Evolutionary conservation across 23 tunicate species (phyloP).

Genomic region (Ciona savignyi): DNA sequence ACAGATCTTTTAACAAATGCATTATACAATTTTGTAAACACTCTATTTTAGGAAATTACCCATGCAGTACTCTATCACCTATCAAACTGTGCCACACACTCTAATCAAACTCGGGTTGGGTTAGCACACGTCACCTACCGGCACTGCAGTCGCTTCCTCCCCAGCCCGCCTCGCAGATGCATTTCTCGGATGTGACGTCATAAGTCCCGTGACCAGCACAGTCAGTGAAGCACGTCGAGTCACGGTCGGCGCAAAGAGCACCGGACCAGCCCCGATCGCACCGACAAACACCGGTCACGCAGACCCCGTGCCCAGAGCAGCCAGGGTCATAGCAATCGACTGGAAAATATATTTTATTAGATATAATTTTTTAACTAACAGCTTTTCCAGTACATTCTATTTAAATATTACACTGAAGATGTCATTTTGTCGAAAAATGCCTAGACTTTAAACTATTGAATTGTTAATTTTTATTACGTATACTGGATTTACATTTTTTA

Average conservation of each 20-base stretch:
- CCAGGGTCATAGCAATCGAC: constrained; percentile 69
- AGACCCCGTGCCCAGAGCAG: constrained; percentile 81
- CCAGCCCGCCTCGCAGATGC: constrained; percentile 80
- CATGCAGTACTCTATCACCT: background rate
- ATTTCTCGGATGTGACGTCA: constrained; percentile 16
- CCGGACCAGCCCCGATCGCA: constrained; percentile 93
- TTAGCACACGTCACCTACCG: constrained; percentile 31
- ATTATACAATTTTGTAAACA: too few species aligned
- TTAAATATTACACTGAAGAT: too few species aligned
- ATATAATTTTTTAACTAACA: background rate
- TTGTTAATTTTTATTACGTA: too few species aligned
- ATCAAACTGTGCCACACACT: too few species aligned
- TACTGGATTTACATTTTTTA: too few species aligned
- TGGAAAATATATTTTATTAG: constrained; percentile 3
- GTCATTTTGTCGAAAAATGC: too few species aligned
- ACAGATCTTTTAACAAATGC: too few species aligned
- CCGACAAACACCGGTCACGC: constrained; percentile 62
- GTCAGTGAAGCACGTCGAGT: constrained; percentile 23
- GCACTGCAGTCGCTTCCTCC: constrained; percentile 47
- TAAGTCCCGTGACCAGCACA: constrained; percentile 68
- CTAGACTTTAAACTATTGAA: too few species aligned
- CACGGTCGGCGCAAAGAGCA: constrained; percentile 40
- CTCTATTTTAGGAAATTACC: too few species aligned
- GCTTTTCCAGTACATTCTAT: background rate
- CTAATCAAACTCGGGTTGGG: background rate